Conservation (phyloP, 2,888 invertebrate genomes). For the Hedya salicella region DNA sequence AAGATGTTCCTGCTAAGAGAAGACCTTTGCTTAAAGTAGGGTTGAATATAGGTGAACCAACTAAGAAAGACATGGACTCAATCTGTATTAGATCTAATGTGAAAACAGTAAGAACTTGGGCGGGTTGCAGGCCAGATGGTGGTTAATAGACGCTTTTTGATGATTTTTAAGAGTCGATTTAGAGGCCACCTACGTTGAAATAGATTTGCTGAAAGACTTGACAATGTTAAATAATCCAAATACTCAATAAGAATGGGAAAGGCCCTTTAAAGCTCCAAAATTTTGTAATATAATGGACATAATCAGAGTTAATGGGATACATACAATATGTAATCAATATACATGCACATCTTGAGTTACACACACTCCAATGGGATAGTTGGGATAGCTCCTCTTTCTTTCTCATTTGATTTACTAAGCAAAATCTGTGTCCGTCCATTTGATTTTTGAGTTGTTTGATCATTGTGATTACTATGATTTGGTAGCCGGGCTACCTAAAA, state of each 20-base stretch:
- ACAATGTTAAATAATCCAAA: background rate
- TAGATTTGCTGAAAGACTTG: slow-evolving; percentile 6
- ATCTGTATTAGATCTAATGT: background rate
- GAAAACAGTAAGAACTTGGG: background rate
- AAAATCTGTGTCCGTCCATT: too few species aligned
- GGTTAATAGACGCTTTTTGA: background rate
- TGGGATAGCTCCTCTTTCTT: too few species aligned
- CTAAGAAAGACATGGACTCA: background rate
- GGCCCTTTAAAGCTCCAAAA: background rate
- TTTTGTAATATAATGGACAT: too few species aligned
- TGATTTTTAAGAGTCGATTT: background rate
- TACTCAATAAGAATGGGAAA: background rate
- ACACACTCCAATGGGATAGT: too few species aligned
- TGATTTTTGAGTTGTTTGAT: too few species aligned
- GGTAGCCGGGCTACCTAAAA: too few species aligned
- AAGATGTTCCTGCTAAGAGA: background rate
- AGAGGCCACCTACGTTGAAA: slow-evolving; percentile 17
- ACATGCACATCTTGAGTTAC: too few species aligned
- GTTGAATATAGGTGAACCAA: background rate
- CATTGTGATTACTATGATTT: too few species aligned
- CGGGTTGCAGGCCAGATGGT: background rate
- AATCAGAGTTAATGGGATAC: too few species aligned
- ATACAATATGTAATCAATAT: too few species aligned
- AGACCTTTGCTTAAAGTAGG: background rate
- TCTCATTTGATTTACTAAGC: too few species aligned